Evolutionary conservation across 2,113 vertebrate genomes (phyloP), one percentile per base, ranked within the genome.

Genomic region (Odontesthes bonariensis): DNA sequence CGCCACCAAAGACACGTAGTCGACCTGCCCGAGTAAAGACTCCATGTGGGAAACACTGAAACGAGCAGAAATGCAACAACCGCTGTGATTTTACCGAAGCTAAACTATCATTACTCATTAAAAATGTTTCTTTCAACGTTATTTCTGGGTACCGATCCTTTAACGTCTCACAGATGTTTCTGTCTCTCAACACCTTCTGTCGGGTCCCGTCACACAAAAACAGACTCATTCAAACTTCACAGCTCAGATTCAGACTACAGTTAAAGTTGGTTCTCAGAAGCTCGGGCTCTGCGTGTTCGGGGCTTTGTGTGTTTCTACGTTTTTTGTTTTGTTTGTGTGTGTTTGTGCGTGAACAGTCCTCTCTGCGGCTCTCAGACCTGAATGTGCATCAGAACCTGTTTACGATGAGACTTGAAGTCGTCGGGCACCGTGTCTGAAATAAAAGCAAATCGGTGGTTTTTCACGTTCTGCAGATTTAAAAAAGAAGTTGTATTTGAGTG

Each of bases 351-450:
- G 57, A 3, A 44, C 22, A 27, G 81, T 72, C 42, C 35, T 0
- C n/a, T 38, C 75, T 33, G 44, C 40, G 11, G 42, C 65, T 17
- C 65, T 91, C 85, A 91, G 13, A 92, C 85, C 35, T 88, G 75
- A 14, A 90, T 88, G 85, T 92, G 91, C 88, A 89, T 85, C 67
- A 91, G 7, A 19, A 90, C 74, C 22, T 92, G 82, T 79, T 84
- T 81, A 19, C 89, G 83, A 31, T 84, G 79, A 19, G n/a, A 0
- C 67, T 79, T 75, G 77, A 92, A 92, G 61, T 91, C 91, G 58
- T 90, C 89, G 0, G 91, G 89, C 20, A 91, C 81, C 17, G 91
- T 88, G 76, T 92, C 91, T 91, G 88, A 52, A 86, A 86, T 2
- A 0, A 16, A 40, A 31, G 13, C 0, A 62, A 1, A 14, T 13